Conservation (phyloP, 2,888 invertebrate species). For the Rhingia campestris region DNA sequence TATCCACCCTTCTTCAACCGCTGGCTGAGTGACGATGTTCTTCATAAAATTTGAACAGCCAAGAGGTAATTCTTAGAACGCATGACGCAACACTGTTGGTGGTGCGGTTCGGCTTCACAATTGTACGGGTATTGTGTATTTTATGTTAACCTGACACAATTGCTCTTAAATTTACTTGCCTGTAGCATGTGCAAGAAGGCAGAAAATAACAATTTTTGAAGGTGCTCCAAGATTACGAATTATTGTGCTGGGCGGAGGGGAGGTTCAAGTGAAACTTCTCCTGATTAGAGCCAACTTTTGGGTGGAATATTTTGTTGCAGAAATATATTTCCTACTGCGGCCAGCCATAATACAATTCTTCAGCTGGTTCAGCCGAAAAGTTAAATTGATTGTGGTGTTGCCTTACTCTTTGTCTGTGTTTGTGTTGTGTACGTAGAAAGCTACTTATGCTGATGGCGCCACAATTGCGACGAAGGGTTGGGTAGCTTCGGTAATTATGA, state of each 20-base stretch:
- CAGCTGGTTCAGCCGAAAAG: constrained; percentile 23
- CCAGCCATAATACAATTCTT: constrained; percentile 27
- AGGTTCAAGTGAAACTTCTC: constrained; percentile 3
- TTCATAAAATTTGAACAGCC: constrained; percentile 2
- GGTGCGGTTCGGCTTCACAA: neutral
- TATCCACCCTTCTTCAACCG: neutral
- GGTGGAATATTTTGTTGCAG: constrained; percentile 6
- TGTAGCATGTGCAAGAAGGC: constrained; percentile 45
- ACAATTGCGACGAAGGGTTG: constrained; percentile 18
- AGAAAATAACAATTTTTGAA: constrained; percentile 55
- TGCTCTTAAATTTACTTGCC: constrained; percentile 39
- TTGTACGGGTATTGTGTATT: constrained; percentile 8
- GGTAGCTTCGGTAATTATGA: constrained; percentile 33
- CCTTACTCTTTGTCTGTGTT: neutral
- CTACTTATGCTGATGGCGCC: constrained; percentile 23
- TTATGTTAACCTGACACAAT: constrained; percentile 28
- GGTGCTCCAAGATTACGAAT: constrained; percentile 44
- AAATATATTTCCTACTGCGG: constrained; percentile 24
- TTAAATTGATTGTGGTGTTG: constrained; percentile 30
- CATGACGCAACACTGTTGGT: neutral
- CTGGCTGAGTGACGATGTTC: constrained; percentile 14
- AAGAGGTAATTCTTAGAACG: neutral
- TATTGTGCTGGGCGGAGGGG: neutral
- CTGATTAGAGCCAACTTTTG: constrained; percentile 23
- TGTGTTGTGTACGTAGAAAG: neutral